Evolutionary conservation across 23 tunicate genomes (phyloP), one percentile per base, ranked within the genome.

Genomic region (Botrylloides violaceus): DNA sequence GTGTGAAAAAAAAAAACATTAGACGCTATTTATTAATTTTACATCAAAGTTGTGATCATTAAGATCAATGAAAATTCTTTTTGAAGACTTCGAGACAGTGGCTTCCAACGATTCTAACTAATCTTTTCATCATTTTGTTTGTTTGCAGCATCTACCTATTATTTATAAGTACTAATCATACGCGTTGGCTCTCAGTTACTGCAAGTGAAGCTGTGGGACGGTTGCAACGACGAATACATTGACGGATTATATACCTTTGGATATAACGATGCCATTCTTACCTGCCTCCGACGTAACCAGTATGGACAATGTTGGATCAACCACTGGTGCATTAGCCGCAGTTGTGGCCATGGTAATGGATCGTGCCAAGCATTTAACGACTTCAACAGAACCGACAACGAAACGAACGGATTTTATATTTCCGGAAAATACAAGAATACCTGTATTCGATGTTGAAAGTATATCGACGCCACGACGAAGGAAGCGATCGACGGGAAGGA

Each of bases 311-410:
- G 15, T 9, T 15, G 53, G 53, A 35, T 37, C 74, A 38, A 68
- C 43, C 43, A 76, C 94, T 3, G 81, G 81, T 32, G 76, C 94
- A n/a, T 58, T 87, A 29, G 72, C 86, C 31, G 75, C 84, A 31
- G 68, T 87, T 22, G 37, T 87, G 19, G 61, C 77, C 60, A 81
- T 79, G 5, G 79, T 66, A 2, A 19, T 87, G 68, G 55, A 68
- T 1, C 86, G 85, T 49, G 86, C 82, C 1, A 80, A 70, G 43
- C 71, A 79, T 31, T 71, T 50, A 27, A 36, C 61, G 7, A 47
- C 24, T 9, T 23, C 62, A 29, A 56, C 73, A 0, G 34, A 34
- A n/a, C 29, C 39, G 32, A 23, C 76, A 0, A 36, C 25, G 43
- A 36, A 75, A 58, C 6, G 57, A 32, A 83, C 84, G 73, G 32